Percentiles rank a stretch among this genome's conserved stretches.
These are phyloP conservation scores for Tinea semifulvella DNA, from an alignment of 2,888 invertebrate genomes.

Conservation along the genomic window DNA sequence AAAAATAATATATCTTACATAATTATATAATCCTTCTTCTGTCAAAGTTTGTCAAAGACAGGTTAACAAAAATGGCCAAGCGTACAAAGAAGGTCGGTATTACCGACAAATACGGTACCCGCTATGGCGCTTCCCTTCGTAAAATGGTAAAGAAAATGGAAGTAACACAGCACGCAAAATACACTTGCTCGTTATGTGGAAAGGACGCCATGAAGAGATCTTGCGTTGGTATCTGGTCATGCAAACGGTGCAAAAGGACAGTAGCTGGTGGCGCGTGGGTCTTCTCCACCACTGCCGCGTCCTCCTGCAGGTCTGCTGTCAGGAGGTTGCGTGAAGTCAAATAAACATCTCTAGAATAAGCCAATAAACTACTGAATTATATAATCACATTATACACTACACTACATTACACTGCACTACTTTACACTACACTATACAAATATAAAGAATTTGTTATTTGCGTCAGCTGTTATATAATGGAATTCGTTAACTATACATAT, in stretches of 20 bases:
- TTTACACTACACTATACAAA: too few relatives aligned
- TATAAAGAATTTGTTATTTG: too few relatives aligned
- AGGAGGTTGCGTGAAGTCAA: conserved; percentile 91
- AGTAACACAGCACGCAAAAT: conserved; percentile 99
- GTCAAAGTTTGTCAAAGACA: conserved; percentile 50
- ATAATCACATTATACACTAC: too few relatives aligned
- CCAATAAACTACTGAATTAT: conserved; percentile 43
- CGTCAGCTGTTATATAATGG: too few relatives aligned
- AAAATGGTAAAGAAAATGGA: conserved; percentile 99
- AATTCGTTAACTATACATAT: too few relatives aligned
- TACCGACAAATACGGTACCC: conserved; percentile 99
- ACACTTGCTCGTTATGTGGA: conserved; percentile 99
- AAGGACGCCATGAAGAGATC: conserved; percentile 99
- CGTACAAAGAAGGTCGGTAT: conserved; percentile 99
- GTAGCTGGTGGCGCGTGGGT: conserved; percentile 99
- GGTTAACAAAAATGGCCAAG: conserved; percentile 78
- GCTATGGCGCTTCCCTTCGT: conserved; percentile 98
- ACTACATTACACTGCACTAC: too few relatives aligned
- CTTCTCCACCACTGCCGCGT: conserved; percentile 97
- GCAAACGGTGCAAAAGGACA: conserved; percentile 95
- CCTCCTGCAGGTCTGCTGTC: conserved; percentile 96
- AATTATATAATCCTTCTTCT: conserved; percentile 47
- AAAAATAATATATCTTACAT: too few relatives aligned
- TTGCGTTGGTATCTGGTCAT: conserved; percentile 98
- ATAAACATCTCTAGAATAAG: conserved; percentile 52